phyloP scores from a whole-genome alignment of 2,888 invertebrate species.

The Dromius quadrimaculatus region DNA sequence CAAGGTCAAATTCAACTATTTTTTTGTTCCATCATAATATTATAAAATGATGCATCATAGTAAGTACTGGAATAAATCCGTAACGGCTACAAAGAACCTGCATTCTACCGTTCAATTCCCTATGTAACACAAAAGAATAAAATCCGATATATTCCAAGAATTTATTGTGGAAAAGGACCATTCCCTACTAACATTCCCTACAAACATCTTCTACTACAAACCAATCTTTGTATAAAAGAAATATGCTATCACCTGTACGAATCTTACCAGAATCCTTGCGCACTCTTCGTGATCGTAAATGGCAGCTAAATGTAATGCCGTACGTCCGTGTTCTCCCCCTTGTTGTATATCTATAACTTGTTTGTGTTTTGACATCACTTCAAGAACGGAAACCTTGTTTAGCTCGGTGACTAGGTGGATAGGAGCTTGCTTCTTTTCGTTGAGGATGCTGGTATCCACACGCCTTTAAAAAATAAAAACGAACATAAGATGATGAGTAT shows the following conservation, averaged over 20 bases:
- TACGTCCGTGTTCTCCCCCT: slow-evolving; percentile 83
- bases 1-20: too few relatives aligned
- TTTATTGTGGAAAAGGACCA: too few relatives aligned
- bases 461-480: slow-evolving; percentile 67
- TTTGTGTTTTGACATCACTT: slow-evolving; percentile 78
- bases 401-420: slow-evolving; percentile 85
- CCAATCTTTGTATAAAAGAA: background rate
- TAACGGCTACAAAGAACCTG: too few relatives aligned
- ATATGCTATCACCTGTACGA: slow-evolving; percentile 38
- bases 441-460: slow-evolving; percentile 77
- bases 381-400: slow-evolving; percentile 78
- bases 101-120: background rate
- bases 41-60: too few relatives aligned
- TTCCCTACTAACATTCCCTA: slow-evolving; percentile 22
- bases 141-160: too few relatives aligned
- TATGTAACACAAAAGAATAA: too few relatives aligned
- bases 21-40: too few relatives aligned
- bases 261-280: slow-evolving; percentile 81
- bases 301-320: slow-evolving; percentile 87
- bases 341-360: slow-evolving; percentile 79
- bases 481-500: background rate
- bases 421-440: slow-evolving; percentile 82
- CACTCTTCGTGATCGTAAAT: slow-evolving; percentile 87
- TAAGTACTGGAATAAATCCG: too few relatives aligned
- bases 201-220: background rate